Conservation (phyloP, 2,888 invertebrate species). For the Drosophila atripex region DNA sequence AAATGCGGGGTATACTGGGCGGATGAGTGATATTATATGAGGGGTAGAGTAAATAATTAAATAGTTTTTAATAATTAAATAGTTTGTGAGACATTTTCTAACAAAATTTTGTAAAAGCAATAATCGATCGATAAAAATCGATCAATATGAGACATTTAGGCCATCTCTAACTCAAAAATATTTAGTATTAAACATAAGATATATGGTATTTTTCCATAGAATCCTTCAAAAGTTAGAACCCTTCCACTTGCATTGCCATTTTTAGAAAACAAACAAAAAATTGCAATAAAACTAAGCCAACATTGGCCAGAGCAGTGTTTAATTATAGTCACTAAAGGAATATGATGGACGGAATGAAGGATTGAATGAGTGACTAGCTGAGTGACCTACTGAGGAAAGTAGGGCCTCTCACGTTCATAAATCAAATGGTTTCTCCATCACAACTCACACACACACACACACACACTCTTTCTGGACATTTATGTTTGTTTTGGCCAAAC, state of each 20-base stretch:
- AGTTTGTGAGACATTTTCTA: no score
- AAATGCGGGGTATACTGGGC: neutral
- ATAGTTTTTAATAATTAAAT: no score
- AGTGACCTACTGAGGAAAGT: slow-evolving; percentile 9
- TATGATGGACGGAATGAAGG: neutral
- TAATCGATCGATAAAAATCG: no score
- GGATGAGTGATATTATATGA: neutral
- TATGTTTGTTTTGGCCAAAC: slow-evolving; percentile 30
- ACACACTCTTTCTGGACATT: slow-evolving; percentile 2
- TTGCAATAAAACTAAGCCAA: slow-evolving; percentile 36
- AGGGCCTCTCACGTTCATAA: slow-evolving; percentile 42
- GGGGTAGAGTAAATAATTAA: no score
- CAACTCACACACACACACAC: neutral
- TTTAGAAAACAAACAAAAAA: slow-evolving; percentile 43
- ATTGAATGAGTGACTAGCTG: slow-evolving; percentile 7
- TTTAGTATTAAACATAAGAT: neutral
- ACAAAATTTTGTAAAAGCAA: no score
- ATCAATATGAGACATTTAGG: no score
- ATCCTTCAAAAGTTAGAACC: neutral
- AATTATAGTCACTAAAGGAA: slow-evolving; percentile 52
- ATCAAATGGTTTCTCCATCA: slow-evolving; percentile 40
- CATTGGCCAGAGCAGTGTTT: slow-evolving; percentile 52
- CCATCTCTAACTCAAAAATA: neutral
- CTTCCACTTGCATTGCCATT: slow-evolving; percentile 51
- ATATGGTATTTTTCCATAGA: neutral